A percentile compares a stretch with the other conserved stretches of the same genome.
Evolutionary conservation across 2,888 invertebrate genomes (phyloP).

Genomic region (Aethes cnicana): DNA sequence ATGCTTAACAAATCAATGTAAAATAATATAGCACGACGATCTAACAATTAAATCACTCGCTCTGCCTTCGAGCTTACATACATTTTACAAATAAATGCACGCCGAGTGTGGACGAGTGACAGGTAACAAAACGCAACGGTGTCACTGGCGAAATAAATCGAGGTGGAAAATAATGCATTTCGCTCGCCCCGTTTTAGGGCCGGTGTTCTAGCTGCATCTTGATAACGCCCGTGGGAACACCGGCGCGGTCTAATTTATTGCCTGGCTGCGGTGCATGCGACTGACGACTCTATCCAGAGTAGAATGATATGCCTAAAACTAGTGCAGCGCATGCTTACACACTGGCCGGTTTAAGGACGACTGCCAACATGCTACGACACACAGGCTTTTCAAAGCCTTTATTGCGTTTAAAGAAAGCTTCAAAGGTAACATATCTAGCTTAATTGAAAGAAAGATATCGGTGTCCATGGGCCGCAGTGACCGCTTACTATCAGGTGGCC

Average conservation of each 20-base stretch:
- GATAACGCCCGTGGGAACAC: slow-evolving; percentile 79
- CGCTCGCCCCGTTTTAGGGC: slow-evolving; percentile 61
- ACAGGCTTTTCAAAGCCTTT: too few relatives aligned
- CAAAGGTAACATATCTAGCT: too few relatives aligned
- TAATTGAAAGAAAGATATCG: too few relatives aligned
- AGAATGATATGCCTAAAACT: slow-evolving; percentile 52
- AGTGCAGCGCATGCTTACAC: slow-evolving; percentile 31
- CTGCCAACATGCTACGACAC: too few relatives aligned
- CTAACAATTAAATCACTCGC: too few relatives aligned
- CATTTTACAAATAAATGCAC: slow-evolving; percentile 40
- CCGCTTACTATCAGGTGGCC: too few relatives aligned
- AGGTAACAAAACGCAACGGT: slow-evolving; percentile 73
- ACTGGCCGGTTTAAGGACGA: too few relatives aligned
- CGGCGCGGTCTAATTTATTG: slow-evolving; percentile 72
- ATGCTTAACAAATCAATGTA: too few relatives aligned
- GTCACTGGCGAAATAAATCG: slow-evolving; percentile 64
- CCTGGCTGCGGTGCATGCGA: slow-evolving; percentile 69
- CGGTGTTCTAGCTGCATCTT: slow-evolving; percentile 67
- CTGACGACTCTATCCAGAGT: slow-evolving; percentile 76
- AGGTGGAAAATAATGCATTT: slow-evolving; percentile 74
- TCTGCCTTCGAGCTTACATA: too few relatives aligned
- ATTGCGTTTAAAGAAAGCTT: too few relatives aligned
- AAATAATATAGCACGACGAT: too few relatives aligned
- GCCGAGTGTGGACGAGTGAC: slow-evolving; percentile 64
- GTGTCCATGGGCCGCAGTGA: too few relatives aligned